Evolutionary conservation across 2,888 invertebrate species (phyloP).

Genomic region (Luperina testacea): DNA sequence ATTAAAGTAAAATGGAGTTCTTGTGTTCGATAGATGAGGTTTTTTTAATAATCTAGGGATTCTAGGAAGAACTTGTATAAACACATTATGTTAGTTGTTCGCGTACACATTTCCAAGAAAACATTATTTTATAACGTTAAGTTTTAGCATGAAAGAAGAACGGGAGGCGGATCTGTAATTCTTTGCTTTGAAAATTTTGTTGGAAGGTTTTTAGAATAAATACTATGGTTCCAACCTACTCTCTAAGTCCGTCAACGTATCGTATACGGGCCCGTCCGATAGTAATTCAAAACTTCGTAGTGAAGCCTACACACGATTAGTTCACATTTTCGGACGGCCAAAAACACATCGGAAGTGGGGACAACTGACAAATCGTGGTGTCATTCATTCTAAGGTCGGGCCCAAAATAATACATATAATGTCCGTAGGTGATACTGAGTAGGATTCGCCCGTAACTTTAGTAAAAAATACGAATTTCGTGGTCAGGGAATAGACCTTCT

Average conservation of each 20-base stretch:
- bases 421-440: too few relatives aligned
- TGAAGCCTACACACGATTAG: too few relatives aligned
- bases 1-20: slow-evolving; percentile 58
- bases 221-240: background rate
- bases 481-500: too few relatives aligned
- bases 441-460: too few relatives aligned
- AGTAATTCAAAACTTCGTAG: too few relatives aligned
- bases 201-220: background rate
- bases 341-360: background rate
- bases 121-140: background rate
- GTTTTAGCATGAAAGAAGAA: background rate
- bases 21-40: slow-evolving; percentile 36
- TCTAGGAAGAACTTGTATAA: slow-evolving; percentile 15
- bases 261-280: background rate
- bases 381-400: too few relatives aligned
- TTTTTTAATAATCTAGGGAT: slow-evolving; percentile 29
- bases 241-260: background rate
- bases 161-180: background rate
- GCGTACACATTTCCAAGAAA: slow-evolving; percentile 9
- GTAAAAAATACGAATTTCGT: too few relatives aligned
- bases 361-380: too few relatives aligned
- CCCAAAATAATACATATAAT: too few relatives aligned
- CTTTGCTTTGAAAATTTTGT: background rate
- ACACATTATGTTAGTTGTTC: background rate
- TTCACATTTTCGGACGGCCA: background rate